Conservation (phyloP, 2,888 invertebrate species). For the Drosophila ustulata region DNA sequence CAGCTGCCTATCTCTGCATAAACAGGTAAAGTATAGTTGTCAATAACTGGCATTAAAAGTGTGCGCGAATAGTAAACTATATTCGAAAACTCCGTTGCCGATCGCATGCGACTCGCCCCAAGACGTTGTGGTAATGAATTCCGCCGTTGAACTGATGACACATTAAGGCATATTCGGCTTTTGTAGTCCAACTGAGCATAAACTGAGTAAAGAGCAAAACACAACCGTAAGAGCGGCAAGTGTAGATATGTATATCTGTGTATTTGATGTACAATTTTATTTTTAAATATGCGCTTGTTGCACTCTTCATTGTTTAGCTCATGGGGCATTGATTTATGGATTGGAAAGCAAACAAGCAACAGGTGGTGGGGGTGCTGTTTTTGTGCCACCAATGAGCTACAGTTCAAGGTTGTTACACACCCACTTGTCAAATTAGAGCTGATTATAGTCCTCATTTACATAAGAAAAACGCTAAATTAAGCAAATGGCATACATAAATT, state of each 20-base stretch:
- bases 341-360: conserved; percentile 57
- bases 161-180: conserved; percentile 51
- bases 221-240: conserved; percentile 30
- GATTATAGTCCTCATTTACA: conserved; percentile 54
- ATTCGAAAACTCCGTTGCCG: conserved; percentile 30
- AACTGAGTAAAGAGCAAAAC: conserved; percentile 36
- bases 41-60: conserved; percentile 65
- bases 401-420: conserved; percentile 11
- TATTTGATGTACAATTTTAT: conserved; percentile 51
- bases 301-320: conserved; percentile 46
- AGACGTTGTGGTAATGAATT: conserved; percentile 60
- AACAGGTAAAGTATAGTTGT: conserved; percentile 42
- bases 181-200: conserved; percentile 61
- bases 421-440: conserved; percentile 36
- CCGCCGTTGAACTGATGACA: conserved; percentile 67
- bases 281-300: conserved; percentile 63
- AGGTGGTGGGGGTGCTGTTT: conserved; percentile 53
- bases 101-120: conserved; percentile 54
- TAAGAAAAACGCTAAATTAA: conserved; percentile 53
- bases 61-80: conserved; percentile 5
- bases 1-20: conserved; percentile 57
- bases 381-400: conserved; percentile 3
- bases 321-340: conserved; percentile 69
- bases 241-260: conserved; percentile 45
- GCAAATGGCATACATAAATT: conserved; percentile 30